Evolutionary conservation across 2,113 vertebrate genomes (phyloP), one percentile per base, ranked within the genome.

Genomic region (Meriones unguiculatus): DNA sequence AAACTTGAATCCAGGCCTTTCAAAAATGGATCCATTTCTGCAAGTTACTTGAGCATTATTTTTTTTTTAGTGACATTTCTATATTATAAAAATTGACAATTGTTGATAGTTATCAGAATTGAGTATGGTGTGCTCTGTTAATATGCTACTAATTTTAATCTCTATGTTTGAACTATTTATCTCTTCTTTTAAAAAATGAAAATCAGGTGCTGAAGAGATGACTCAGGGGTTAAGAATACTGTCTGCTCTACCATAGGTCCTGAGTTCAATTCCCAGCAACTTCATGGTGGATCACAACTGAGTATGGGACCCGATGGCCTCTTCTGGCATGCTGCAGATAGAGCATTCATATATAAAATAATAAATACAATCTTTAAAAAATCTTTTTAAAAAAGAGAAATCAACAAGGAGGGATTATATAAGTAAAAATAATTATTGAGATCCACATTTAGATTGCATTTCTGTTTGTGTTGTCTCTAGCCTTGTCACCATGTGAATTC

Each of bases 371-470:
- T 46, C 46, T 46, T 46, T 46, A 46, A 46, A 46, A 46, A 0
- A 69, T 20, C 11, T 96, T 76, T 65, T 30, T 69, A 28, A 90
- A 70, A 89, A 89, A 50, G 62, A 18, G 73, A 88, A 94, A 88
- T 2, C 41, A 64, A 72, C 38, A 13, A 20, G 46, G n/a, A 94
- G 8, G 20, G 9, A 70, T 87, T 70, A 90, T 78, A 4, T 91
- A 88, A 52, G 32, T 92, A 35, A 9, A 85, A 46, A 28, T 69
- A 73, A 78, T 64, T 59, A 78, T 46, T 77, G 30, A 67, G 32
- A 80, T 30, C 3, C 50, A 69, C 13, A 6, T 46, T 92, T 84
- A 90, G 82, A 67, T 90, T 35, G 4, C 32, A 18, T 77, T 13
- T 24, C 12, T n/a, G 5, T 78, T 41, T 80, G 22, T 52, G 3